These are phyloP conservation scores for Pseudococcus viburni DNA, from an alignment of 2,888 invertebrate genomes.

Conservation along the genomic window DNA sequence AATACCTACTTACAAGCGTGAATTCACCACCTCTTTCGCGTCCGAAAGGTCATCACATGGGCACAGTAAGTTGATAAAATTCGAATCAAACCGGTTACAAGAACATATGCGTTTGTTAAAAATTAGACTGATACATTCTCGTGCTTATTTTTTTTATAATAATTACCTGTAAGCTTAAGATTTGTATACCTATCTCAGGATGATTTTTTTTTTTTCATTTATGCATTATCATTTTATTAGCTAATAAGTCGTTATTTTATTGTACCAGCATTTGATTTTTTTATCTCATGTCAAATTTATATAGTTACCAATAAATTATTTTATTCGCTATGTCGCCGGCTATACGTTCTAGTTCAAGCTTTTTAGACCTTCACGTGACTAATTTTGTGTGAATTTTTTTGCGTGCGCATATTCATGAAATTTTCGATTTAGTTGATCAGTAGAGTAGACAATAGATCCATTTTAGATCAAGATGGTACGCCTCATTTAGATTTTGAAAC, in stretches of 20 bases:
- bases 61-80: conserved; percentile 60
- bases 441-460: conserved; percentile 14
- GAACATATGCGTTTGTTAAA: conserved; percentile 51
- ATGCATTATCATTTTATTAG: conserved; percentile 23
- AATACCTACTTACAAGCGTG: conserved; percentile 66
- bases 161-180: conserved; percentile 37
- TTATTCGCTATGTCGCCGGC: conserved; percentile 43
- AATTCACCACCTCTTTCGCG: neutral
- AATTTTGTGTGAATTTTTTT: conserved; percentile 16
- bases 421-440: neutral
- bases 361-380: conserved; percentile 22
- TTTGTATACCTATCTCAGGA: conserved; percentile 53
- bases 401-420: conserved; percentile 10
- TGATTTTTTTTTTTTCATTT: conserved; percentile 45
- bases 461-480: neutral
- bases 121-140: conserved; percentile 64
- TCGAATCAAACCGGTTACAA: conserved; percentile 42
- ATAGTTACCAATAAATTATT: conserved; percentile 54
- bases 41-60: conserved; percentile 24
- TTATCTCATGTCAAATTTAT: conserved; percentile 12
- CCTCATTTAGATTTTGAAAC: conserved; percentile 15
- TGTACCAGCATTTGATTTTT: conserved; percentile 18
- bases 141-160: conserved; percentile 58
- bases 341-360: conserved; percentile 24
- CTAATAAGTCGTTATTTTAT: neutral